Conservation (phyloP, 2,113 vertebrate genomes). For the Coryphaenoides rupestris region DNA sequence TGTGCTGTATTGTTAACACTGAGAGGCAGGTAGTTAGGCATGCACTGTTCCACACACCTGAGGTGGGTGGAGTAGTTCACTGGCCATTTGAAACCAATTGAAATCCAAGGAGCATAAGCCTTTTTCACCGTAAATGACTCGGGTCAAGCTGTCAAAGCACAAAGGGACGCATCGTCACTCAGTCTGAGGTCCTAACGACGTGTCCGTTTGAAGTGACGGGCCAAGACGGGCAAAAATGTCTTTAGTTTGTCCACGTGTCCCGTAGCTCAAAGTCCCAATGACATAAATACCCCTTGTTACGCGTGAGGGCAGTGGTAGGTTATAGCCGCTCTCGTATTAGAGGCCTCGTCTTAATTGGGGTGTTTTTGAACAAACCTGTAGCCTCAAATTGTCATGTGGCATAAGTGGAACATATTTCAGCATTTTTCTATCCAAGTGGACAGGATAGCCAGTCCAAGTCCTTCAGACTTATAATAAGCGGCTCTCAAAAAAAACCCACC, state of each 20-base stretch:
- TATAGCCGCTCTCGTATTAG: too few species aligned
- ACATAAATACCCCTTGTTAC: too few species aligned
- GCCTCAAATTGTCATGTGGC: too few species aligned
- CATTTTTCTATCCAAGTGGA: too few species aligned
- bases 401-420: too few species aligned
- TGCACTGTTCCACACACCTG: conserved; percentile 13
- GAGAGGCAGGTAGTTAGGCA: not conserved
- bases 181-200: conserved; percentile 3
- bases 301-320: too few species aligned
- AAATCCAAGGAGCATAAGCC: conserved; percentile 34
- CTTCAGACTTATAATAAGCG: too few species aligned
- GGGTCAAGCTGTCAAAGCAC: conserved; percentile 28
- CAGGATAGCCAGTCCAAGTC: too few species aligned
- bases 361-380: too few species aligned
- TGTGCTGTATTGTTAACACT: not conserved
- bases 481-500: not conserved
- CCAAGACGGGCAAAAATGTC: conserved; percentile 1
- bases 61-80: conserved; percentile 7
- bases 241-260: not conserved
- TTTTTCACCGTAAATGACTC: conserved; percentile 30
- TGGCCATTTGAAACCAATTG: conserved; percentile 19
- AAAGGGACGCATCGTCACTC: conserved; percentile 6
- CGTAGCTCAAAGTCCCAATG: not conserved
- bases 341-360: too few species aligned
- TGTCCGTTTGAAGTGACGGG: not conserved